Evolutionary conservation across 2,797 vertebrate genomes (phyloP).

Genomic region (Leontopithecus rosalia): DNA sequence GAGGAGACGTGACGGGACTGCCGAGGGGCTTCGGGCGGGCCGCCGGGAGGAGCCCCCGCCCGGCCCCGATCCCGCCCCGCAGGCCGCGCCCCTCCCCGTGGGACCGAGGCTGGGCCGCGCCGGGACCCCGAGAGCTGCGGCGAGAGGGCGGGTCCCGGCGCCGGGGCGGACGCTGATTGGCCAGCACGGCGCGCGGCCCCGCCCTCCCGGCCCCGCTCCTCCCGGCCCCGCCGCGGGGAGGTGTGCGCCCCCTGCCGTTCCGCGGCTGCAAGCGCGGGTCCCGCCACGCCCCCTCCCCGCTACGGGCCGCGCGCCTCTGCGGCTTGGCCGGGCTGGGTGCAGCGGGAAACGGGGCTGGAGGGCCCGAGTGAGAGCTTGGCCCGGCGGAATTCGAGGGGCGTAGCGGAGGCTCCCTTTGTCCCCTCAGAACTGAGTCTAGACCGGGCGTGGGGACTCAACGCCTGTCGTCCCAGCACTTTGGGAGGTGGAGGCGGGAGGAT

Average conservation of each 20-base stretch:
- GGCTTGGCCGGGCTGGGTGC: fast-evolving
- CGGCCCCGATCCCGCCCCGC: not conserved
- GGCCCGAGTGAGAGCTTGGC: not conserved
- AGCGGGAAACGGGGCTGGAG: not conserved
- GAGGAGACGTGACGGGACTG: conserved; percentile 85
- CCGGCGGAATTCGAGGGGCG: not conserved
- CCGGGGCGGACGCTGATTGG: not conserved
- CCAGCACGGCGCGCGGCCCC: no score
- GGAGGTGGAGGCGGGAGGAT: no score
- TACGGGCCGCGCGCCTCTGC: fast-evolving
- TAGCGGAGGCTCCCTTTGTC: not conserved
- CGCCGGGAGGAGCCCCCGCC: not conserved
- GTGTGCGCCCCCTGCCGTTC: conserved; percentile 31
- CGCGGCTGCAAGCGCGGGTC: fast-evolving
- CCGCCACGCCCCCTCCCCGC: not conserved
- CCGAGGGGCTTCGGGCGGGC: conserved; percentile 79
- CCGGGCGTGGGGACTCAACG: no score
- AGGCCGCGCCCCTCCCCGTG: not conserved
- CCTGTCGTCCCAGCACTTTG: no score
- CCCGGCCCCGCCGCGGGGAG: not conserved
- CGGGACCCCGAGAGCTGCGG: not conserved
- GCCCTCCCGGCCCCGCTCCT: not conserved
- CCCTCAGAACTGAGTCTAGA: not conserved
- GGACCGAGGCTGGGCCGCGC: not conserved
- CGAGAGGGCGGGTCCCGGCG: not conserved